Percentiles rank a stretch among this genome's conserved stretches.
Conservation (phyloP, 2,888 invertebrate species). For the Tenthredo livida region DNA sequence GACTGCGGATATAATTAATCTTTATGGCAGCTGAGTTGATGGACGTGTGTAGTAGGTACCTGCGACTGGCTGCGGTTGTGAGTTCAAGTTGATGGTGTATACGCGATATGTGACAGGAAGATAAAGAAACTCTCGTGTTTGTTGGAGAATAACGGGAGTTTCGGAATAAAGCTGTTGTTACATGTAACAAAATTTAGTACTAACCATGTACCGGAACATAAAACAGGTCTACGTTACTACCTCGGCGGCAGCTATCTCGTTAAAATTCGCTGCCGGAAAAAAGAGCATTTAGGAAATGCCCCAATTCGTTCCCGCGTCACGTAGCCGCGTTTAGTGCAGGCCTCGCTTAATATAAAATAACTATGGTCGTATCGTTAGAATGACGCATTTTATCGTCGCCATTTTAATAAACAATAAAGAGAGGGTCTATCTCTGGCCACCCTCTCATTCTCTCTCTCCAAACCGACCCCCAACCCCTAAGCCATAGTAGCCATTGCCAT, state of each 20-base stretch:
- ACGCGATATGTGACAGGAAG: background rate
- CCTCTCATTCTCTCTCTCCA: background rate
- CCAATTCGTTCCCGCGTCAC: conserved; percentile 68
- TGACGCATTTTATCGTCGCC: conserved; percentile 54
- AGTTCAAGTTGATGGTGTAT: background rate
- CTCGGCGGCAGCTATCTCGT: conserved; percentile 59
- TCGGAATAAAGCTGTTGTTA: conserved; percentile 34
- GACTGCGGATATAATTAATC: background rate
- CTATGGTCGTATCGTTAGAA: conserved; percentile 59
- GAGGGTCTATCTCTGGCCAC: conserved; percentile 43
- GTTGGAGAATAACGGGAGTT: background rate
- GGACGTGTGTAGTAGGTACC: background rate
- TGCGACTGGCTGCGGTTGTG: background rate
- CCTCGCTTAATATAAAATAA: conserved; percentile 63
- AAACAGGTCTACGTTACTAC: conserved; percentile 44
- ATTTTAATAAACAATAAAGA: conserved; percentile 67
- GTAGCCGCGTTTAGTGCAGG: conserved; percentile 62
- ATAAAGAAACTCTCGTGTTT: background rate
- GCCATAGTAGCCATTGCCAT: conserved; percentile 15
- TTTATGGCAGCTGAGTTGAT: background rate
- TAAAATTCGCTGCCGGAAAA: conserved; percentile 64
- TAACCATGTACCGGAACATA: conserved; percentile 42
- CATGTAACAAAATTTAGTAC: conserved; percentile 37
- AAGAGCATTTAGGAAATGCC: conserved; percentile 58
- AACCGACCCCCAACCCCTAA: background rate